Conservation (phyloP, 2,797 vertebrate genomes). For the Danio choprae region DNA sequence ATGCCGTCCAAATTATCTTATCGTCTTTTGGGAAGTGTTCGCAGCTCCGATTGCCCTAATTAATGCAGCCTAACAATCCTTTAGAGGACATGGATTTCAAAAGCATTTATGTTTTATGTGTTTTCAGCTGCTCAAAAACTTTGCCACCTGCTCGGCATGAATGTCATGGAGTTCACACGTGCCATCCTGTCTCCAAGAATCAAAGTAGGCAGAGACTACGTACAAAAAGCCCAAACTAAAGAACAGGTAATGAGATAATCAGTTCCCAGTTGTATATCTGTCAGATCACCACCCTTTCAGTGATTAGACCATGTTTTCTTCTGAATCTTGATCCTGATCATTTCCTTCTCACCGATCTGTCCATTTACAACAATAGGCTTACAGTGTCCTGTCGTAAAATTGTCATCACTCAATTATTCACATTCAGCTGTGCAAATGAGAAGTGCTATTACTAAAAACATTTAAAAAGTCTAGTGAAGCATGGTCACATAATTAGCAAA, state of each 20-base stretch:
- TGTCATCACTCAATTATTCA: background rate
- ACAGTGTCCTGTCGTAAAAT: background rate
- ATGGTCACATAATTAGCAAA: too few species aligned
- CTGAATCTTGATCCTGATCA: background rate
- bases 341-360: constrained; percentile 3
- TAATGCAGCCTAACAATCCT: too few species aligned
- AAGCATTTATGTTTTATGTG: constrained; percentile 2
- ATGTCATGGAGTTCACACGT: constrained; percentile 96
- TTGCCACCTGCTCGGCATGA: constrained; percentile 95
- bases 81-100: too few species aligned
- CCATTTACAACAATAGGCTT: constrained; percentile 11
- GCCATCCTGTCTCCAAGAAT: constrained; percentile 95
- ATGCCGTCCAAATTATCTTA: too few species aligned
- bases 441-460: too few species aligned
- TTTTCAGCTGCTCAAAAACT: constrained; percentile 94
- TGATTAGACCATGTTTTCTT: constrained; percentile 8
- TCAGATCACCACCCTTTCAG: background rate
- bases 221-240: constrained; percentile 99
- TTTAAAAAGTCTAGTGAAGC: too few species aligned
- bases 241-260: constrained; percentile 82
- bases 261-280: background rate
- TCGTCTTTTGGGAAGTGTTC: too few species aligned
- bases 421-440: background rate
- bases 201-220: constrained; percentile 98
- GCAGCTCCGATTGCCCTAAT: too few species aligned